phyloP scores from a whole-genome alignment of 2,113 vertebrate genomes.

The Gadus chalcogrammus region DNA sequence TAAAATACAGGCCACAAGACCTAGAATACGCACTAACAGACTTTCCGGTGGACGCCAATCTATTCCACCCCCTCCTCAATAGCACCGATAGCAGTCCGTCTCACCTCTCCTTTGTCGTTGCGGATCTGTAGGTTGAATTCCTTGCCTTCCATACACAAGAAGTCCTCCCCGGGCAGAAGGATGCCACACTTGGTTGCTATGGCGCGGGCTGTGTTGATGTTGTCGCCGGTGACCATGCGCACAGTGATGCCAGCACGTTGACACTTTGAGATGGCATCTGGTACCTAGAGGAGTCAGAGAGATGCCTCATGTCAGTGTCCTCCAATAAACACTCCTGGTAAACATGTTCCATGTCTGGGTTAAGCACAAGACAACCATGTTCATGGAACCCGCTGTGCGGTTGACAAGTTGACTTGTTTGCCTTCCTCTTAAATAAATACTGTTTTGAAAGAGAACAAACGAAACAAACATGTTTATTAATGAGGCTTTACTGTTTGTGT shows the following conservation, averaged over 20 bases:
- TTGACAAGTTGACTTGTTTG: too few relatives aligned
- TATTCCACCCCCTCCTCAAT: too few relatives aligned
- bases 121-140: slow-evolving; percentile 96
- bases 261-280: slow-evolving; percentile 88
- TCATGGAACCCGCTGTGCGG: too few relatives aligned
- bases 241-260: slow-evolving; percentile 93
- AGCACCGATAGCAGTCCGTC: not conserved
- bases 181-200: slow-evolving; percentile 97
- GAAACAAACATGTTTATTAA: too few relatives aligned
- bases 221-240: slow-evolving; percentile 97
- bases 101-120: slow-evolving; percentile 94
- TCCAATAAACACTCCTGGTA: not conserved
- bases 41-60: too few relatives aligned
- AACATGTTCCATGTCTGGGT: too few relatives aligned
- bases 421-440: too few relatives aligned
- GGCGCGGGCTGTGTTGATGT: slow-evolving; percentile 95
- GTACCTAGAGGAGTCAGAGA: slow-evolving; percentile 75
- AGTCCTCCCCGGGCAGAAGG: slow-evolving; percentile 85
- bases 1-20: too few relatives aligned
- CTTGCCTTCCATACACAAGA: slow-evolving; percentile 93
- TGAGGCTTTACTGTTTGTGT: too few relatives aligned
- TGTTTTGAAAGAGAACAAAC: too few relatives aligned
- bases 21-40: too few relatives aligned
- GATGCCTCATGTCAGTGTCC: not conserved
- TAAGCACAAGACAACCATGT: too few relatives aligned